phyloP scores from a whole-genome alignment of 1,140 invertebrate species.

The roundworm (Caenorhabditis elegans) region WBcel235 BX284604.4:13026001-13026500 shows the following conservation, averaged over 20 bases:
- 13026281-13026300: constrained; percentile 31
- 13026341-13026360: neutral
- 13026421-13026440: constrained; percentile 24
- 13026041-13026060: neutral
- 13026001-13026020: constrained; percentile 15
- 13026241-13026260: neutral
- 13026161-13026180: neutral
- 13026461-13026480: neutral
- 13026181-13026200: neutral
- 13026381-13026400: too few species aligned
- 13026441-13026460: constrained; percentile 2
- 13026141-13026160: neutral
- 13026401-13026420: neutral
- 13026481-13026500: too few species aligned
- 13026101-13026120: neutral
- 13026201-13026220: too few species aligned
- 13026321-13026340: constrained; percentile 25
- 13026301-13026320: constrained; percentile 19
- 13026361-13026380: neutral
- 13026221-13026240: constrained; percentile 18
- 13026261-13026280: too few species aligned
- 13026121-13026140: neutral
- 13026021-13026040: constrained; percentile 18
- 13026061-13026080: neutral
- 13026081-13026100: neutral